Conservation (phyloP, 2,797 vertebrate species). For the Eulemur mongoz region DNA sequence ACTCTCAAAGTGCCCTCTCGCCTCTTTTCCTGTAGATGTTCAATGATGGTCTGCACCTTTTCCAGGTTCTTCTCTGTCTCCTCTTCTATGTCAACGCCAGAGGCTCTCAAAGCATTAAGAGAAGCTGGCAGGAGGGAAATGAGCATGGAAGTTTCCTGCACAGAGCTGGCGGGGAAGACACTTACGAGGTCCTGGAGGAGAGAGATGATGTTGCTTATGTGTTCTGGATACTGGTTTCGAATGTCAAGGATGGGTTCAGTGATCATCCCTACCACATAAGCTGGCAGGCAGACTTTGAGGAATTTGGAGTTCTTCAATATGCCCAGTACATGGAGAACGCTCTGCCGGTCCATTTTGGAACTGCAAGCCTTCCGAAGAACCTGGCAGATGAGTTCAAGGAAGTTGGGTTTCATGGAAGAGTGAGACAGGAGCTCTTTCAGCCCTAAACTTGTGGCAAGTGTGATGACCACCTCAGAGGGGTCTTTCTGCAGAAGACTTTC, state of each 20-base stretch:
- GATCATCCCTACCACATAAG: slow-evolving; percentile 88
- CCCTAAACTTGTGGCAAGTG: slow-evolving; percentile 86
- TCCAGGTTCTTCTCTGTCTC: slow-evolving; percentile 86
- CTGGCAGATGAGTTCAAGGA: slow-evolving; percentile 90
- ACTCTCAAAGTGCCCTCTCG: slow-evolving; percentile 90
- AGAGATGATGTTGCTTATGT: slow-evolving; percentile 89
- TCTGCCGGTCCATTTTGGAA: slow-evolving; percentile 87
- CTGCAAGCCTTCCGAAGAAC: slow-evolving; percentile 91
- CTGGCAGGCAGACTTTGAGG: slow-evolving; percentile 88
- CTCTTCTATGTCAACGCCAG: slow-evolving; percentile 87
- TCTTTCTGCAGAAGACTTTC: slow-evolving; percentile 90
- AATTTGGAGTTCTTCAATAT: slow-evolving; percentile 92
- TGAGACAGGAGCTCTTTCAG: slow-evolving; percentile 86
- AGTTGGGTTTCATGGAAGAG: slow-evolving; percentile 84
- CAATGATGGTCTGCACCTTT: slow-evolving; percentile 85
- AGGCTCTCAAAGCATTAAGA: slow-evolving; percentile 87
- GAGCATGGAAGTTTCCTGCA: slow-evolving; percentile 87
- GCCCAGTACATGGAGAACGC: slow-evolving; percentile 88
- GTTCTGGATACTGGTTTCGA: slow-evolving; percentile 87
- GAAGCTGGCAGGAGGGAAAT: slow-evolving; percentile 87
- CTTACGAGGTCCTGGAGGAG: slow-evolving; percentile 90
- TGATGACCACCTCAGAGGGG: slow-evolving; percentile 90
- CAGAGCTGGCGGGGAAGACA: slow-evolving; percentile 91
- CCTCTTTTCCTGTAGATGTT: slow-evolving; percentile 90
- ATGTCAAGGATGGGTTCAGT: slow-evolving; percentile 83